phyloP scores from a whole-genome alignment of 1,140 invertebrate species.

The Trichonephila clavata region DNA sequence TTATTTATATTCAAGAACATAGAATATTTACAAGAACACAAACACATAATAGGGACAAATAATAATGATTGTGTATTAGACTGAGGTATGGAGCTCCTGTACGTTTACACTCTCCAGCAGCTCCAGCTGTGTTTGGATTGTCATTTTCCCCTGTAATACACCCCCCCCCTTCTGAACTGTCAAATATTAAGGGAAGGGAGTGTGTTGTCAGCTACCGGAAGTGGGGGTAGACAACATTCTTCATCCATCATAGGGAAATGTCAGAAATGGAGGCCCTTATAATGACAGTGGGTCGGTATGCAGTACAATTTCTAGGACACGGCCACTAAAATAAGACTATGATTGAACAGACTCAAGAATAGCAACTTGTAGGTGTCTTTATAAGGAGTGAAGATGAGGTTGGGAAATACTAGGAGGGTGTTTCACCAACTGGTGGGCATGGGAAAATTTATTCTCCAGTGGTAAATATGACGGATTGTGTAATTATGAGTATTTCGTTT shows the following conservation, averaged over 20 bases:
- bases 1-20: too few species aligned
- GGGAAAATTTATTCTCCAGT: too few species aligned
- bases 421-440: too few species aligned
- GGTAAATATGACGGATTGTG: too few species aligned
- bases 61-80: too few species aligned
- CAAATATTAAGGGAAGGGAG: slow-evolving; percentile 17
- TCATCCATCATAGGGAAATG: slow-evolving; percentile 21
- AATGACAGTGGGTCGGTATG: background rate
- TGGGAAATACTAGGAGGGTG: background rate
- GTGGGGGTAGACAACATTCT: slow-evolving; percentile 2
- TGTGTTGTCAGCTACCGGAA: slow-evolving; percentile 26
- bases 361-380: slow-evolving; percentile 16
- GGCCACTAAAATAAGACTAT: slow-evolving; percentile 20
- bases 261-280: background rate
- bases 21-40: too few species aligned
- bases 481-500: too few species aligned
- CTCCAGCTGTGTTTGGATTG: slow-evolving; percentile 35
- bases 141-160: background rate
- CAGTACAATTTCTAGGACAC: background rate
- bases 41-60: background rate
- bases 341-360: slow-evolving; percentile 3
- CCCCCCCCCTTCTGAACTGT: background rate
- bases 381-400: background rate
- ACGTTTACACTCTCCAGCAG: background rate
- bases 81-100: background rate